Percentiles rank a stretch among this genome's conserved stretches.
Evolutionary conservation across 2,113 vertebrate genomes (phyloP).

Genomic region (Atlantisia rogersi): DNA sequence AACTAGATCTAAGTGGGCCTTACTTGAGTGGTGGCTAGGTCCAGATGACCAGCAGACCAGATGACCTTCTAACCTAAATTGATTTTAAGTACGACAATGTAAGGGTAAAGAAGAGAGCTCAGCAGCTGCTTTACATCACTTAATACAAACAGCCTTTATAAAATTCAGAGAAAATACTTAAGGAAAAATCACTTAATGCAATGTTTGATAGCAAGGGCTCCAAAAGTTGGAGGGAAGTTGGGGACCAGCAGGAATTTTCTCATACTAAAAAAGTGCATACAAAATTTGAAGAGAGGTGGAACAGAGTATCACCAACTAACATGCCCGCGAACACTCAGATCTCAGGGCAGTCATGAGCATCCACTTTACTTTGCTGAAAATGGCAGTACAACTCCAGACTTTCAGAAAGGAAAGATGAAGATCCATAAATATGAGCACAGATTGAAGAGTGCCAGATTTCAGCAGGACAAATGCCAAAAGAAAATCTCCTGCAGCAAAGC

Average conservation of each 20-base stretch:
- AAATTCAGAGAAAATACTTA: not conserved
- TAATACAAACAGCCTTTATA: not conserved
- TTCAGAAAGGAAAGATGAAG: not conserved
- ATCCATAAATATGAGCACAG: not conserved
- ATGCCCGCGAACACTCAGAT: not conserved
- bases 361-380: not conserved
- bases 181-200: not conserved
- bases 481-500: not conserved
- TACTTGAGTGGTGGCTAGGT: rapidly evolving
- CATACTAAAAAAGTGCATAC: not conserved
- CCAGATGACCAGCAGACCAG: not conserved
- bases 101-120: not conserved
- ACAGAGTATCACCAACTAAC: not conserved
- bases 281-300: not conserved
- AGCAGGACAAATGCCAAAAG: not conserved
- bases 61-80: not conserved
- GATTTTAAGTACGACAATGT: not conserved
- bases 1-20: not conserved
- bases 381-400: not conserved
- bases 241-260: not conserved
- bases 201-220: not conserved
- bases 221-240: not conserved
- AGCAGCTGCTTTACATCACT: not conserved
- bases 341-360: not conserved
- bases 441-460: not conserved